A percentile compares a stretch with the other conserved stretches of the same genome.
Evolutionary conservation across 2,797 vertebrate genomes (phyloP).

Genomic region (Mormyrus hasselquistii): DNA sequence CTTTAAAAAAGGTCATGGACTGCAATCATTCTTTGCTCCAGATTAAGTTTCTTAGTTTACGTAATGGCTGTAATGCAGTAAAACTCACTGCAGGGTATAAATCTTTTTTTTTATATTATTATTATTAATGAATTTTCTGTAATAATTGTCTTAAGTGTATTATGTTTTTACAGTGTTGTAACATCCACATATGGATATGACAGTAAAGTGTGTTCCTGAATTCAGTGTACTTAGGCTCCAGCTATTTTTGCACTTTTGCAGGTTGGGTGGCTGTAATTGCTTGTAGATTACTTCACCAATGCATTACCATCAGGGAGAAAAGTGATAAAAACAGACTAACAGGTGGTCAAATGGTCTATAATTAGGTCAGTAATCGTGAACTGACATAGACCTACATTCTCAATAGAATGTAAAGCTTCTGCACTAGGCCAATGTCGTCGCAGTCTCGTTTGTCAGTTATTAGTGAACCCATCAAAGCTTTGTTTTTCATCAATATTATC

Average conservation of each 20-base stretch:
- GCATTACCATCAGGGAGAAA: background rate
- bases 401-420: background rate
- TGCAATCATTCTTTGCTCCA: background rate
- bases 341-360: conserved; percentile 36
- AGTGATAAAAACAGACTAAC: conserved; percentile 14
- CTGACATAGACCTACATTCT: conserved; percentile 23
- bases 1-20: conserved; percentile 3
- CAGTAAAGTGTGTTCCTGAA: background rate
- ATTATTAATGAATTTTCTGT: background rate
- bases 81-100: background rate
- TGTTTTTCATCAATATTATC: background rate
- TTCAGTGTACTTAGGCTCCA: background rate
- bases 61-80: background rate
- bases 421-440: background rate
- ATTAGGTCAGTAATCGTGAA: conserved; percentile 30
- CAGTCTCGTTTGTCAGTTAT: background rate
- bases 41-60: background rate
- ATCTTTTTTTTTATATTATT: background rate
- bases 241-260: background rate
- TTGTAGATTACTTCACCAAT: background rate
- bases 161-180: background rate
- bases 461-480: conserved; percentile 15
- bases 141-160: background rate
- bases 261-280: background rate
- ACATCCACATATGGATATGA: background rate